A percentile compares a stretch with the other conserved stretches of the same genome.
Conservation (phyloP, 2,797 vertebrate species). For the Eremophila alpestris region DNA sequence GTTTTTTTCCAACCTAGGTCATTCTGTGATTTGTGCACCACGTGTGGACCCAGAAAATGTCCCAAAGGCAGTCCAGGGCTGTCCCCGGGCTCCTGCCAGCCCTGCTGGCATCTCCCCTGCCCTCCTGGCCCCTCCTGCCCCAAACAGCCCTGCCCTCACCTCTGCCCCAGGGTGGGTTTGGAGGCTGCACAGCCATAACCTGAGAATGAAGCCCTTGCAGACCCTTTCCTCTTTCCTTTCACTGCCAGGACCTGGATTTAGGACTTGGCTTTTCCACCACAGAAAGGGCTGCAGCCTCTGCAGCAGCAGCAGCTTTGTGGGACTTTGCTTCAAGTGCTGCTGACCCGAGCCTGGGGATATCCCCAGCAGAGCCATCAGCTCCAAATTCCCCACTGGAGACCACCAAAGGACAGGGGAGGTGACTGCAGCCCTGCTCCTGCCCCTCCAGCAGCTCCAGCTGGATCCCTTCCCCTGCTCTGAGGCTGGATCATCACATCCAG, state of each 20-base stretch:
- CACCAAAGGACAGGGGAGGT: not conserved
- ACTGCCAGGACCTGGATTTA: not conserved
- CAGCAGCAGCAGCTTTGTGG: not conserved
- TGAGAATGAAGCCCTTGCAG: not conserved
- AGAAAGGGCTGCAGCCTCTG: not conserved
- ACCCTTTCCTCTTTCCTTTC: not conserved
- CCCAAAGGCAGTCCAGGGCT: not conserved
- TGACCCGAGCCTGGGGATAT: not conserved
- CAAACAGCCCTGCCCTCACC: not conserved
- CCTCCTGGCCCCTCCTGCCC: not conserved
- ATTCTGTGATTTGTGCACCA: not conserved
- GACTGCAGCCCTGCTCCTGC: not conserved
- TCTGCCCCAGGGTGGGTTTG: not conserved
- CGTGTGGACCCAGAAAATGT: accelerated
- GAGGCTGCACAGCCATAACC: not conserved
- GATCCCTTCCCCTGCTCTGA: not conserved
- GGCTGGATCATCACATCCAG: not conserved
- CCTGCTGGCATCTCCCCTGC: not conserved
- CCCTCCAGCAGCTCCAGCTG: not conserved
- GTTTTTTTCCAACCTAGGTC: not conserved
- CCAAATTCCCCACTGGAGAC: not conserved
- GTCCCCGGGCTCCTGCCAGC: not conserved
- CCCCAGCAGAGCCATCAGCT: not conserved
- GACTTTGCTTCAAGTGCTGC: not conserved
- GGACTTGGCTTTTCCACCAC: not conserved